A percentile compares a stretch with the other conserved stretches of the same genome.
These are phyloP conservation scores for Leucophenga varia DNA, from an alignment of 1,140 invertebrate genomes.

Conservation along the genomic window DNA sequence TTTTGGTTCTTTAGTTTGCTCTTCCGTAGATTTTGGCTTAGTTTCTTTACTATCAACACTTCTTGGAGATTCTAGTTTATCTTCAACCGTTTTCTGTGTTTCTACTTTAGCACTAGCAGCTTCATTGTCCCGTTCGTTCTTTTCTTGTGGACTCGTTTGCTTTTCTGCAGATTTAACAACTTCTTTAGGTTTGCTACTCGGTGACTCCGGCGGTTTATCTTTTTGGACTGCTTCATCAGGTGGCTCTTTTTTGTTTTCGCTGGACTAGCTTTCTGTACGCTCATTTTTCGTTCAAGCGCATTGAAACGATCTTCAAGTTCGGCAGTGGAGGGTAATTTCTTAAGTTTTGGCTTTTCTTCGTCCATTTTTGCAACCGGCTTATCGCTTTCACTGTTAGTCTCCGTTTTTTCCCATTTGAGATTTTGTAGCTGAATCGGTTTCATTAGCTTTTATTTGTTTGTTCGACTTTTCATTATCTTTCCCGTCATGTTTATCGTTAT, in stretches of 20 bases:
- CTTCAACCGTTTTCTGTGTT: background rate
- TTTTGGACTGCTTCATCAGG: slow-evolving; percentile 22
- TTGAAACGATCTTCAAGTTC: slow-evolving; percentile 47
- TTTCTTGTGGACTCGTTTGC: background rate
- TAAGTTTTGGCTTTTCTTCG: slow-evolving; percentile 27
- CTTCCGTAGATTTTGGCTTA: slow-evolving; percentile 2
- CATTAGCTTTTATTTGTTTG: slow-evolving; percentile 14
- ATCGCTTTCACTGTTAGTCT: background rate
- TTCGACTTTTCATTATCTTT: slow-evolving; percentile 18
- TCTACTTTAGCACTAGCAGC: background rate
- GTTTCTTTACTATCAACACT: background rate
- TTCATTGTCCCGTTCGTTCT: background rate
- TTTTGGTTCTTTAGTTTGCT: background rate
- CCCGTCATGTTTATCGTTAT: no score
- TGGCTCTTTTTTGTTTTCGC: slow-evolving; percentile 38
- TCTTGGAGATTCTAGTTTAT: background rate
- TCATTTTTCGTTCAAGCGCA: slow-evolving; percentile 41
- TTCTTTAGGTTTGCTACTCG: background rate
- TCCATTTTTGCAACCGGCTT: slow-evolving; percentile 1
- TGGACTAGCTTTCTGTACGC: slow-evolving; percentile 38
- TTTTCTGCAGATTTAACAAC: background rate
- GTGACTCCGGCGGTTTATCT: background rate
- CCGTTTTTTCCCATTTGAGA: background rate
- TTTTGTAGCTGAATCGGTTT: slow-evolving; percentile 12
- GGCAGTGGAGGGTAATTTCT: slow-evolving; percentile 44